Base-by-base conservation (phyloP, 2,113 vertebrate species). In the Gnathonemus echidnorhynchus region DNA sequence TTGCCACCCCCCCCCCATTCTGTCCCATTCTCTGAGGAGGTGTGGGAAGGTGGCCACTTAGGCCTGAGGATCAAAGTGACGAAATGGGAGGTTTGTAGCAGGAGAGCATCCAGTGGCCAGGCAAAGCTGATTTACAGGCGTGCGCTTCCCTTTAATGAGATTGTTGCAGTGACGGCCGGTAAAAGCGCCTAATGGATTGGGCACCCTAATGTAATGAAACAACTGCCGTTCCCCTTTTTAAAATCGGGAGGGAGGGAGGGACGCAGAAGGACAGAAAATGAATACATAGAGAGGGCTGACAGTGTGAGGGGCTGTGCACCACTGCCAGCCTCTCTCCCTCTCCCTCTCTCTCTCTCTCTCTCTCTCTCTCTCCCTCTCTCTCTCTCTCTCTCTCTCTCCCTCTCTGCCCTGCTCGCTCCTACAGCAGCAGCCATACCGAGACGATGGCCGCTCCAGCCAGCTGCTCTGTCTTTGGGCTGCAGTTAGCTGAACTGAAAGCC, bases 181-280 rank as follows among this genome's bases (percentile, higher is more conserved):
- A 99, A 99, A 98, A 98, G 98, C 97, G 97, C 96, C 97, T 99
- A 99, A 99, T 99, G 98, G 98, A 99, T 99, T 99, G 98, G 97
- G 96, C 97, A 97, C 97, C 97, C 97, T 99, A 98, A 98, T 99
- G 97, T 99, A 99, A 99, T 99, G 97, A 99, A 98, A 99, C 99
- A 98, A 98, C 97, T 98, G 97, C 97, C 97, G 97, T 94, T 98
- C 97, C 97, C 97, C 97, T 97, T 98, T 97, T 90, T 94, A 95
- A 96, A 92, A 91, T 92, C 91, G 92, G 92, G 92, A 92, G 92
- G 90, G 92, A 90, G 93, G 91, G 91, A 74, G 89, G 86, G 93
- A 88, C 90, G 90, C 92, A 87, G 88, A 88, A 86, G 84, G 92
- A 91, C 93, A 92, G 94, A 94, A 96, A 96, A 96, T 97, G 95